phyloP scores from a whole-genome alignment of 2,113 vertebrate genomes.

The Gobio gobio region DNA sequence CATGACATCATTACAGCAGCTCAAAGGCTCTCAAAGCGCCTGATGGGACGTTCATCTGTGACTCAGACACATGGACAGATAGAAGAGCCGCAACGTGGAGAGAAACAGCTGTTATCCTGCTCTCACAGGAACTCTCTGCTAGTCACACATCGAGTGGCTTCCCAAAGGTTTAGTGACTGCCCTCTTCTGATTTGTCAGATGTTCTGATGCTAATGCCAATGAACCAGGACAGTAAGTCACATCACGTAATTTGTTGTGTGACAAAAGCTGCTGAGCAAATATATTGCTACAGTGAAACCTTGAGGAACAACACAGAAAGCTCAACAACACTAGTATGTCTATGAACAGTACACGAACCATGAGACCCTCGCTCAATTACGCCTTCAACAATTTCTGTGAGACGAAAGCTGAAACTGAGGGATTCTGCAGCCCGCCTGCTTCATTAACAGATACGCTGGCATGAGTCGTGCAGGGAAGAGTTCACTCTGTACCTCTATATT shows the following conservation, averaged over 20 bases:
- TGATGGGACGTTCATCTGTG: neutral
- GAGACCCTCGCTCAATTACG: conserved; percentile 15
- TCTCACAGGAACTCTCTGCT: conserved; percentile 15
- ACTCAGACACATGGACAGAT: neutral
- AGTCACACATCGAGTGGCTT: conserved; percentile 21
- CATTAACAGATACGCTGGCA: neutral
- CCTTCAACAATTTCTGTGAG: conserved; percentile 2
- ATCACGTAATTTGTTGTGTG: neutral
- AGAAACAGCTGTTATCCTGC: conserved; percentile 17
- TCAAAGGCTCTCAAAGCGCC: conserved; percentile 13
- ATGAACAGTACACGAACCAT: neutral
- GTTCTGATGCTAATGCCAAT: neutral
- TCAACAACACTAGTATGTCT: conserved; percentile 1
- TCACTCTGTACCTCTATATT: neutral
- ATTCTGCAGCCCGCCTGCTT: neutral
- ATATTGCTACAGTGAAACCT: neutral
- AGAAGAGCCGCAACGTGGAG: neutral
- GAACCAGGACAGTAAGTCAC: neutral
- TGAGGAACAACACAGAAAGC: neutral
- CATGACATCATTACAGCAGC: neutral
- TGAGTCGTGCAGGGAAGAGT: neutral
- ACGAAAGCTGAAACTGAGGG: neutral
- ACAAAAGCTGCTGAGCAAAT: neutral
- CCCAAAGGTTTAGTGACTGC: neutral
- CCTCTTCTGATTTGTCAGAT: neutral